Percentiles rank a stretch among this genome's conserved stretches.
phyloP scores from a whole-genome alignment of 2,113 vertebrate genomes.

The Prochilodus magdalenae region DNA sequence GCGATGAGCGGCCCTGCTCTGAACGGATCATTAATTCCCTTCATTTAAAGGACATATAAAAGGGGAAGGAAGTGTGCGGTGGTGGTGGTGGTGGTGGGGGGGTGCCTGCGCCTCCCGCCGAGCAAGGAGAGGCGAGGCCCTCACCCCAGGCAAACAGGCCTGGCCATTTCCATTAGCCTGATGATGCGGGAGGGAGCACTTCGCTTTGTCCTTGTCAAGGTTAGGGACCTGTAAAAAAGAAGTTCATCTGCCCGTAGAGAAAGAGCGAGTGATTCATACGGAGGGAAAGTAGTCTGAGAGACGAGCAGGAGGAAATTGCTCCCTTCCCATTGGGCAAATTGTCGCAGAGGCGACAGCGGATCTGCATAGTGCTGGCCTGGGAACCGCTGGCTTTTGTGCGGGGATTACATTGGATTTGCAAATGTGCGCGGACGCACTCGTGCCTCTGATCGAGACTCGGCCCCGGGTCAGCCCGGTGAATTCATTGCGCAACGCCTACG shows the following conservation, averaged over 20 bases:
- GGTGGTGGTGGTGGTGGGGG: constrained; percentile 51
- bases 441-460: background rate
- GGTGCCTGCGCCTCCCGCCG: constrained; percentile 52
- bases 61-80: constrained; percentile 63
- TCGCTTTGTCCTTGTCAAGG: constrained; percentile 74
- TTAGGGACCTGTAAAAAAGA: constrained; percentile 65
- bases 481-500: background rate
- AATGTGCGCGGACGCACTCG: background rate
- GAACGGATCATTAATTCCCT: constrained; percentile 78
- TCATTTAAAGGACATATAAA: constrained; percentile 77
- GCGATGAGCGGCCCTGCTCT: constrained; percentile 62
- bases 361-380: background rate
- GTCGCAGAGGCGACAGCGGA: background rate
- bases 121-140: constrained; percentile 63
- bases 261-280: constrained; percentile 6
- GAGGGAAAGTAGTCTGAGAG: background rate
- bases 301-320: constrained; percentile 6
- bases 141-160: constrained; percentile 73
- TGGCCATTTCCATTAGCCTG: constrained; percentile 77
- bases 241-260: constrained; percentile 50
- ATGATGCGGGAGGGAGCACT: constrained; percentile 64
- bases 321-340: background rate
- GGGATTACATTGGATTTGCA: background rate
- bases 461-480: background rate
- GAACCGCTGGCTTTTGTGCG: background rate